Conservation (phyloP, 2,113 vertebrate genomes). For the Camelus bactrianus region DNA sequence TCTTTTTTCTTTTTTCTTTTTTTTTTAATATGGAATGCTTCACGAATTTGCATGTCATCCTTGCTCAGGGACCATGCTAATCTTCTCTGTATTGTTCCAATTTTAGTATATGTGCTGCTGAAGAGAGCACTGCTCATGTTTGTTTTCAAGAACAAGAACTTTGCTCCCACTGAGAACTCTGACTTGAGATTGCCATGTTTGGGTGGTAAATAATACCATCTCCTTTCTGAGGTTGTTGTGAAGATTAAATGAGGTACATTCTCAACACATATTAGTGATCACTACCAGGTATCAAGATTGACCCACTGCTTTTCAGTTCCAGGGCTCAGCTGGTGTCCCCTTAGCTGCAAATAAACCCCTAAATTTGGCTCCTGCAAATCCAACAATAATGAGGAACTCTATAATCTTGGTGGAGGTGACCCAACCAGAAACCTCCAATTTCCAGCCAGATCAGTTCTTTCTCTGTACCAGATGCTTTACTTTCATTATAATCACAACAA, state of each 20-base stretch:
- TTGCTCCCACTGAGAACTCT: background rate
- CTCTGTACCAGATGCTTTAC: background rate
- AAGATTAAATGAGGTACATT: background rate
- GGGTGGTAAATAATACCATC: background rate
- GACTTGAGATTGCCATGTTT: background rate
- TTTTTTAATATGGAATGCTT: too few species aligned
- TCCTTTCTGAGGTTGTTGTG: background rate
- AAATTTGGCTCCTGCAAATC: slow-evolving; percentile 20
- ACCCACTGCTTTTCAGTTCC: background rate
- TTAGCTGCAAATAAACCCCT: background rate
- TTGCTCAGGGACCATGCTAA: too few species aligned
- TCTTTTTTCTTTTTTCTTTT: background rate
- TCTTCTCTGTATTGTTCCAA: too few species aligned
- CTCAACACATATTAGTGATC: background rate
- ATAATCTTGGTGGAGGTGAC: background rate
- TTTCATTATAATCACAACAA: background rate
- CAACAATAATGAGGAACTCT: background rate
- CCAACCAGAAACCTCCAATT: background rate
- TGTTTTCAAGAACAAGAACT: background rate
- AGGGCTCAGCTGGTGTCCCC: background rate
- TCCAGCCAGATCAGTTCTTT: background rate
- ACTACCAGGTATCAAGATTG: background rate
- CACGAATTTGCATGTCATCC: too few species aligned
- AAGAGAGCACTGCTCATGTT: background rate
- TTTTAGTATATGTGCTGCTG: too few species aligned